Percentiles rank a stretch among this genome's conserved stretches.
Evolutionary conservation across 2,797 vertebrate species (phyloP).

Genomic region (Rachycentron canadum): DNA sequence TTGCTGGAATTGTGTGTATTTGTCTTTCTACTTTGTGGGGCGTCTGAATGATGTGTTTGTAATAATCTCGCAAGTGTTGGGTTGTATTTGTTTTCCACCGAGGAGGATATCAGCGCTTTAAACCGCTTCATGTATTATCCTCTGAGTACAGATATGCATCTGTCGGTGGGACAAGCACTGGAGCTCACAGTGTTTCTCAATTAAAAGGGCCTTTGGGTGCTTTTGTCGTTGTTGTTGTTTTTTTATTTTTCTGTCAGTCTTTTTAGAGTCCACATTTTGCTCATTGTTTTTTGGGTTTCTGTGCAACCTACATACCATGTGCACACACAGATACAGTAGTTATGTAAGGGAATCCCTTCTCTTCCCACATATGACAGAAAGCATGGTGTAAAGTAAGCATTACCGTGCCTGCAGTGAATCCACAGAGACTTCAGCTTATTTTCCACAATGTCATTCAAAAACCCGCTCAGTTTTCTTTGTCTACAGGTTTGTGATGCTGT

Average conservation of each 20-base stretch:
- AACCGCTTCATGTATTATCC: conserved; percentile 48
- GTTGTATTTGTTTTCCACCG: conserved; percentile 57
- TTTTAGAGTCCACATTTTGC: not conserved
- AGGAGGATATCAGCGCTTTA: conserved; percentile 43
- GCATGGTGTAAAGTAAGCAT: conserved; percentile 23
- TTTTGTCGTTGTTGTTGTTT: not conserved
- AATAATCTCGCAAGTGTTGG: conserved; percentile 23
- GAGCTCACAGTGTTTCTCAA: conserved; percentile 37
- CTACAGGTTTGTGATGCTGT: conserved; percentile 35
- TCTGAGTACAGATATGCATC: conserved; percentile 53
- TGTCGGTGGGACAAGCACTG: conserved; percentile 30
- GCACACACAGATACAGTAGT: not conserved
- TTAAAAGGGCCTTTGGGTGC: conserved; percentile 30
- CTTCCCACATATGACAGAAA: conserved; percentile 26
- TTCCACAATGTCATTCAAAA: conserved; percentile 44
- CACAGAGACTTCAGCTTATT: conserved; percentile 30
- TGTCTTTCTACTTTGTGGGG: conserved; percentile 35
- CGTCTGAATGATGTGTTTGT: conserved; percentile 47
- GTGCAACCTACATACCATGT: conserved; percentile 18
- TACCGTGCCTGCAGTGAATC: conserved; percentile 5
- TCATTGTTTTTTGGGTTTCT: conserved; percentile 9
- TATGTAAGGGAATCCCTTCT: conserved; percentile 49
- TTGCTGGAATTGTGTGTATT: conserved; percentile 38
- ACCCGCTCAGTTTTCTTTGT: conserved; percentile 10
- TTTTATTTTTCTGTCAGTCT: not conserved